Evolutionary conservation across 2,888 invertebrate species (phyloP).

Genomic region (Brachylomia viminalis): DNA sequence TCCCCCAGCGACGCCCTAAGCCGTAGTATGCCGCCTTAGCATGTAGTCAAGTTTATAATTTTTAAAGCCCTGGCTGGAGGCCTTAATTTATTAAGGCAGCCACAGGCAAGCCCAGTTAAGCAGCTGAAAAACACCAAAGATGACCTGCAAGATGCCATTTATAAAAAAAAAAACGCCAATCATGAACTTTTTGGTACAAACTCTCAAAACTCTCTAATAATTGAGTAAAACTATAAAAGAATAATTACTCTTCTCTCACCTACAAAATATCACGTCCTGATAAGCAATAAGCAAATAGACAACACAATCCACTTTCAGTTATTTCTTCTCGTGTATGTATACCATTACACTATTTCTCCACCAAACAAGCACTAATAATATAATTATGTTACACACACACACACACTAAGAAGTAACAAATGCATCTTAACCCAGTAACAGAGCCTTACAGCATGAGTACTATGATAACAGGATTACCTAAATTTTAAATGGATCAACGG

Average conservation of each 20-base stretch:
- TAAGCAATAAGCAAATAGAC: neutral
- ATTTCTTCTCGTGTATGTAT: neutral
- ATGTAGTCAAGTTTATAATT: too few relatives aligned
- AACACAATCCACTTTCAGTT: neutral
- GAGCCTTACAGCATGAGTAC: conserved; percentile 3
- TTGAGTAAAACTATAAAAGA: neutral
- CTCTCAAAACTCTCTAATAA: neutral
- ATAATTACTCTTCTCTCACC: neutral
- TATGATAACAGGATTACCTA: conserved; percentile 65
- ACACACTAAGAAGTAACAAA: neutral
- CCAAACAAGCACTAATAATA: neutral
- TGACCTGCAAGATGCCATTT: too few relatives aligned
- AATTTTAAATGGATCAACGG: conserved; percentile 64
- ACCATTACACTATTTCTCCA: neutral
- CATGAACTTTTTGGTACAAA: neutral
- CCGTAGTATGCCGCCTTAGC: too few relatives aligned
- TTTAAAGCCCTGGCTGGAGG: too few relatives aligned
- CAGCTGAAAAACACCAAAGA: too few relatives aligned
- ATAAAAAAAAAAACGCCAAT: too few relatives aligned
- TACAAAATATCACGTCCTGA: neutral
- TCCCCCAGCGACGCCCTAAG: too few relatives aligned
- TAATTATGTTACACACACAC: neutral
- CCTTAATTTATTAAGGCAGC: too few relatives aligned
- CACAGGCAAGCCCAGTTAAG: too few relatives aligned
- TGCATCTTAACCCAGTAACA: conserved; percentile 19